Base-by-base conservation (phyloP, 2,888 invertebrate genomes). In the Cryptocheilus praepositus region DNA sequence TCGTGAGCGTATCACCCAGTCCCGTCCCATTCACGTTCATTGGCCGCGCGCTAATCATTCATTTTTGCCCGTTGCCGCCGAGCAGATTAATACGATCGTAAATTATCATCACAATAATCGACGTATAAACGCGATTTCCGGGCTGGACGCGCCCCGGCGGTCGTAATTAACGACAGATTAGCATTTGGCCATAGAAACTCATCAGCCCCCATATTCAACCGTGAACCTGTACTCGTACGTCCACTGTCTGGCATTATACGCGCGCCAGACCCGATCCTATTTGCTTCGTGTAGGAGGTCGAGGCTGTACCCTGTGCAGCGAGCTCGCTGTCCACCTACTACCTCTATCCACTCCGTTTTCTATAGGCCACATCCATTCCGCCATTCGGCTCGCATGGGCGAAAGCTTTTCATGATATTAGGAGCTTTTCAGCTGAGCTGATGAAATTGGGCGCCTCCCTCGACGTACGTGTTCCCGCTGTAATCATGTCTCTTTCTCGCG, bases 401-500 rank as follows among this genome's bases (percentile, higher is more conserved):
- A 51, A 55, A 63, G 56, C 53, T 71, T 36, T 55, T 51, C 55
- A 46, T 52, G 58, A 61, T 68, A 71, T 73, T 68, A 73, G 71
- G 63, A 61, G 68, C 62, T 63, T 71, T 65, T 67, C 63, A 59
- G n/a, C 3, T 54, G 21, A 60, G 61, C 58, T 68, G 71, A 68
- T 71, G 68, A 73, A 71, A 73, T 71, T 73, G 71, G 65, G 60
- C 64, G 43, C 36, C 36, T 36, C 36, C 7, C 11, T 44, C 52
- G 58, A 60, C 18, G 45, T 55, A 62, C 56, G 49, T 46, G 61
- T 63, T 71, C 57, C 49, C 51, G 18, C 45, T 4, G 60, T 44
- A 56, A 67, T 55, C 28, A 7, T n/a, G n/a, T n/a, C n/a, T n/a
- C n/a, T n/a, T n/a, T n/a, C n/a, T n/a, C 3, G 28, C 28, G 28